Evolutionary conservation across 2,797 vertebrate species (phyloP), one percentile per base, ranked within the genome.

Genomic region (Somateria mollissima): DNA sequence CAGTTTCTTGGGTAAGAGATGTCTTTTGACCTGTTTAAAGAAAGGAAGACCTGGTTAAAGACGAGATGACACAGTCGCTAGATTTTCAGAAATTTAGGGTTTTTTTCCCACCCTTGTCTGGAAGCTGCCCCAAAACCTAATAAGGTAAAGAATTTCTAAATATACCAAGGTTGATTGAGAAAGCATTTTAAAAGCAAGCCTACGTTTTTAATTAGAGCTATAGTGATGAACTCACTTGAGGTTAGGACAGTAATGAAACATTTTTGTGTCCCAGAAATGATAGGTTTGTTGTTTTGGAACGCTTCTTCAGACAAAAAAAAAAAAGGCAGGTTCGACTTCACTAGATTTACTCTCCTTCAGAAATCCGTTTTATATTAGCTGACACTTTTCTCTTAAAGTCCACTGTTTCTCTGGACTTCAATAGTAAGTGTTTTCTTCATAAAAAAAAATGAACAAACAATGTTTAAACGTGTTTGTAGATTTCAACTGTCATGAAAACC

Each of bases 1-100:
- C 99, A 0, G 99, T 99, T 98, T 99, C 99, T 97, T 99, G 99
- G 74, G 99, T 99, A 93, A 99, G 98, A 10, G 99, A 99, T 56
- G 99, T 99, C 97, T 99, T 99, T 97, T 99, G 99, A 96, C 99
- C 99, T 99, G 96, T 97, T 97, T 88, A 87, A 91, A 95, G 70
- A 89, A 8, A 87, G 74, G 53, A 49, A 3, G 1, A 24, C 6
- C 30, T 13, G 10, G 15, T 64, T 45, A 82, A 64, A 56, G 34
- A 27, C 20, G 43, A 37, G 41, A 71, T 49, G 30, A 88, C 21
- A 70, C 4, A 30, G 1, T 47, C 25, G 16, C 3, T 86, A 17
- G 30, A 70, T 79, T 41, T 90, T 81, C 74, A 87, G 32, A 45
- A 92, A 57, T 3, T 7, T 12, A 28, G 41, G 1, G 3, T 8